A percentile compares a stretch with the other conserved stretches of the same genome.
Conservation (phyloP, 2,797 vertebrate species). For the Scolopax rusticola region DNA sequence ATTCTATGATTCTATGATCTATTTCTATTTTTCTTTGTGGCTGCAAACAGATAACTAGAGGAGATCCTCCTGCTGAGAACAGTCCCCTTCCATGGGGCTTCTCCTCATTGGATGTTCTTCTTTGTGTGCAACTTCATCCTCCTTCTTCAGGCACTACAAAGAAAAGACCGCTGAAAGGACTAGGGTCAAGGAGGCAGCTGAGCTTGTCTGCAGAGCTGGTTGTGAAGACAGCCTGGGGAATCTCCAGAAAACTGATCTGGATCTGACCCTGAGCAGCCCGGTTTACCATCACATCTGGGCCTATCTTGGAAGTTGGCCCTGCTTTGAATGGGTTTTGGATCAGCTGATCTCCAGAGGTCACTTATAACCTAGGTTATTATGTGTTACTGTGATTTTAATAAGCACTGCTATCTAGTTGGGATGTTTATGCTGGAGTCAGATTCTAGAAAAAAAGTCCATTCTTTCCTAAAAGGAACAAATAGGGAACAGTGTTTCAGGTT, state of each 20-base stretch:
- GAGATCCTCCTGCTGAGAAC: background rate
- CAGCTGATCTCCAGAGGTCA: background rate
- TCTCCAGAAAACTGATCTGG: background rate
- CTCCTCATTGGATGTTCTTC: background rate
- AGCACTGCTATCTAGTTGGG: background rate
- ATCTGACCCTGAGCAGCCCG: background rate
- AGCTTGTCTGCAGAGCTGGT: background rate
- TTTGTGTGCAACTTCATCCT: background rate
- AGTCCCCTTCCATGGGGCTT: background rate
- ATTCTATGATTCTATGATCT: too few species aligned
- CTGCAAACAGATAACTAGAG: background rate
- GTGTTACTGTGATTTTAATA: background rate
- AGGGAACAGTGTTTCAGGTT: background rate
- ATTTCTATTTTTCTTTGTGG: background rate
- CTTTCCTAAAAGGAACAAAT: background rate
- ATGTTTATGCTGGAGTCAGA: background rate
- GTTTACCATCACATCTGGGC: background rate
- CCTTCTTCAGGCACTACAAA: background rate
- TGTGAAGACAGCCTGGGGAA: background rate
- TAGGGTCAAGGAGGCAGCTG: background rate
- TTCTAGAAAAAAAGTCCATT: background rate
- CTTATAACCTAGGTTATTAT: background rate
- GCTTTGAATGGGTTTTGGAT: background rate
- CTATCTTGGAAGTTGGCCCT: background rate
- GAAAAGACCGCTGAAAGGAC: background rate